Conservation (phyloP, 1,140 invertebrate species). For the Phymorhynchus buccinoides region DNA sequence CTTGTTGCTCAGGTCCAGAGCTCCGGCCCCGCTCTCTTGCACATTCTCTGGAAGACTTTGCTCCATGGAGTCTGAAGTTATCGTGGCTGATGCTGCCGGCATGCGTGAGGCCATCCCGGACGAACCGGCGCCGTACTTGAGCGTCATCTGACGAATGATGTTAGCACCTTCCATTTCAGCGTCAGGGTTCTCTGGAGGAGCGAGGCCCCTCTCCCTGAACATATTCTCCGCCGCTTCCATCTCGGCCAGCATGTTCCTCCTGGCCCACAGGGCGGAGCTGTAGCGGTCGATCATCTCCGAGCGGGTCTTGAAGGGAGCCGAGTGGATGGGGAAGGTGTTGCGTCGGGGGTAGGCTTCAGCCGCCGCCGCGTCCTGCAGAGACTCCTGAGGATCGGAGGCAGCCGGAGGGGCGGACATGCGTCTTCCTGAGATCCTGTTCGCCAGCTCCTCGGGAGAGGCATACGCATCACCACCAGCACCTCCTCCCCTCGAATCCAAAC, state of each 20-base stretch:
- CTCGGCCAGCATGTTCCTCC: not conserved
- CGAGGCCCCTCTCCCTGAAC: not conserved
- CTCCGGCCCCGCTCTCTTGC: slow-evolving; percentile 5
- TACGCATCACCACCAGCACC: slow-evolving; percentile 44
- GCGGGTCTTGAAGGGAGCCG: slow-evolving; percentile 47
- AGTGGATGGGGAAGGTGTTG: slow-evolving; percentile 37
- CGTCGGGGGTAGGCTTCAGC: slow-evolving; percentile 49
- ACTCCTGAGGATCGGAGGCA: slow-evolving; percentile 16
- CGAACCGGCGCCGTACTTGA: slow-evolving; percentile 52
- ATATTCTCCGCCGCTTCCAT: not conserved
- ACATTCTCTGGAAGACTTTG: not conserved
- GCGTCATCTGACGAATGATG: slow-evolving; percentile 57
- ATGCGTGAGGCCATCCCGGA: not conserved
- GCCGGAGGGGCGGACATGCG: slow-evolving; percentile 36
- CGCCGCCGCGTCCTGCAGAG: not conserved
- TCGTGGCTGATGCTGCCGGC: slow-evolving; percentile 52
- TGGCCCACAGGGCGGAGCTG: not conserved
- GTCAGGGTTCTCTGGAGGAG: slow-evolving; percentile 24
- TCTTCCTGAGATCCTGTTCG: slow-evolving; percentile 40
- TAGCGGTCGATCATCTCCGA: slow-evolving; percentile 34
- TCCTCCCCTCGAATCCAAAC: slow-evolving; percentile 62
- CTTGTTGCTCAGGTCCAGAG: slow-evolving; percentile 25
- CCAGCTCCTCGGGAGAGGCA: slow-evolving; percentile 62
- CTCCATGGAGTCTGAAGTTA: slow-evolving; percentile 45
- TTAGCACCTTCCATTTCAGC: slow-evolving; percentile 44